Percentiles rank a stretch among this genome's conserved stretches.
These are phyloP conservation scores for Drosophila cognata DNA, from an alignment of 2,888 invertebrate genomes.

Conservation along the genomic window DNA sequence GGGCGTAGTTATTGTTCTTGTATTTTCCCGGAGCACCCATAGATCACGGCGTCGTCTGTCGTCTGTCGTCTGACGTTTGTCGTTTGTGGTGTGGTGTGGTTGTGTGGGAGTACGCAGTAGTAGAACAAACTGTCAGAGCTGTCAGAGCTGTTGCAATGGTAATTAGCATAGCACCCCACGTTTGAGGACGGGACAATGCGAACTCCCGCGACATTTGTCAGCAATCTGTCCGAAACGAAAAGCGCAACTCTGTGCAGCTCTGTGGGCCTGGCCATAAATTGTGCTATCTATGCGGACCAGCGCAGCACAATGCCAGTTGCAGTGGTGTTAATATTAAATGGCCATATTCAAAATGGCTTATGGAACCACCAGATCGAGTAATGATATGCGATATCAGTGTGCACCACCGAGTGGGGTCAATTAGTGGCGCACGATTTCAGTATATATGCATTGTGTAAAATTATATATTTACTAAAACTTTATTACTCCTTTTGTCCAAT, in stretches of 20 bases:
- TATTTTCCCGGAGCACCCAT: constrained; percentile 36
- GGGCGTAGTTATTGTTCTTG: background rate
- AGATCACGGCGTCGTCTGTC: constrained; percentile 49
- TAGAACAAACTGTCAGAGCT: constrained; percentile 59
- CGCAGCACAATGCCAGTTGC: constrained; percentile 47
- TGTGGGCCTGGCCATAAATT: constrained; percentile 61
- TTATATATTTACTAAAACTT: constrained; percentile 35
- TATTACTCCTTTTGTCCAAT: constrained; percentile 47
- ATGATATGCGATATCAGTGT: constrained; percentile 55
- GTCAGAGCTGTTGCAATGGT: constrained; percentile 64
- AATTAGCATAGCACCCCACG: constrained; percentile 70
- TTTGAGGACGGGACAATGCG: constrained; percentile 37
- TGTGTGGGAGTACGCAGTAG: constrained; percentile 58
- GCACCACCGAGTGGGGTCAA: constrained; percentile 33
- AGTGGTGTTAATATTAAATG: constrained; percentile 39
- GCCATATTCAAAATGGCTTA: constrained; percentile 31
- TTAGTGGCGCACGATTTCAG: constrained; percentile 53
- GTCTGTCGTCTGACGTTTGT: constrained; percentile 6
- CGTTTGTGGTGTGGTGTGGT: constrained; percentile 11
- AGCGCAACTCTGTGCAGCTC: constrained; percentile 28
- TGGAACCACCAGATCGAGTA: constrained; percentile 4
- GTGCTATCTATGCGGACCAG: constrained; percentile 34
- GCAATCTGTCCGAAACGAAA: constrained; percentile 63
- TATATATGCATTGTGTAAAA: background rate
- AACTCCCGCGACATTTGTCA: constrained; percentile 71